Evolutionary conservation across 2,888 invertebrate genomes (phyloP).

Genomic region (Ophion obscuratus): DNA sequence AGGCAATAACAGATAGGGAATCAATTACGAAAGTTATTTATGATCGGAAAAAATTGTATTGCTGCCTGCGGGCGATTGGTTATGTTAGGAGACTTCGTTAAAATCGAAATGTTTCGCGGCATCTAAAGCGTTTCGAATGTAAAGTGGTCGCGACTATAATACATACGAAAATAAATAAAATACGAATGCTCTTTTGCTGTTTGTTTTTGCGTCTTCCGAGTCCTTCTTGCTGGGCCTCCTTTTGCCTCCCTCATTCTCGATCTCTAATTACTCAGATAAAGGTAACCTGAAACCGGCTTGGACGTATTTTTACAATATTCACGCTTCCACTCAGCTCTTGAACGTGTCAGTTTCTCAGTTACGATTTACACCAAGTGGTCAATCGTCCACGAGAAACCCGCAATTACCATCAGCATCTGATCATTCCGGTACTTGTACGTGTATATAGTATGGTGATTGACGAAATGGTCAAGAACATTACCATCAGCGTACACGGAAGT

Average conservation of each 20-base stretch:
- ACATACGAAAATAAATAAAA: slow-evolving; percentile 51
- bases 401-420: slow-evolving; percentile 20
- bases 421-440: slow-evolving; percentile 5
- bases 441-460: slow-evolving; percentile 20
- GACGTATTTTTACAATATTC: slow-evolving; percentile 61
- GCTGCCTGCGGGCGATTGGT: not conserved
- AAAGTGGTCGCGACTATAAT: slow-evolving; percentile 53
- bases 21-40: slow-evolving; percentile 51
- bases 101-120: slow-evolving; percentile 46
- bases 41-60: slow-evolving; percentile 29
- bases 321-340: slow-evolving; percentile 49
- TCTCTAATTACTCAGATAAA: slow-evolving; percentile 62
- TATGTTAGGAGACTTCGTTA: slow-evolving; percentile 34
- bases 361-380: slow-evolving; percentile 52
- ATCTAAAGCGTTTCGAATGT: slow-evolving; percentile 44
- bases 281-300: slow-evolving; percentile 61
- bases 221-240: slow-evolving; percentile 4
- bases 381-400: slow-evolving; percentile 16
- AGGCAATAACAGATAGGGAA: slow-evolving; percentile 54
- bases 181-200: slow-evolving; percentile 7
- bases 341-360: slow-evolving; percentile 46
- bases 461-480: slow-evolving; percentile 42
- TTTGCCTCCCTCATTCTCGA: slow-evolving; percentile 40
- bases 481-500: slow-evolving; percentile 33
- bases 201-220: not conserved